Percentiles rank a stretch among this genome's conserved stretches.
Conservation (phyloP, 2,113 vertebrate genomes). For the Odobenus rosmarus region DNA sequence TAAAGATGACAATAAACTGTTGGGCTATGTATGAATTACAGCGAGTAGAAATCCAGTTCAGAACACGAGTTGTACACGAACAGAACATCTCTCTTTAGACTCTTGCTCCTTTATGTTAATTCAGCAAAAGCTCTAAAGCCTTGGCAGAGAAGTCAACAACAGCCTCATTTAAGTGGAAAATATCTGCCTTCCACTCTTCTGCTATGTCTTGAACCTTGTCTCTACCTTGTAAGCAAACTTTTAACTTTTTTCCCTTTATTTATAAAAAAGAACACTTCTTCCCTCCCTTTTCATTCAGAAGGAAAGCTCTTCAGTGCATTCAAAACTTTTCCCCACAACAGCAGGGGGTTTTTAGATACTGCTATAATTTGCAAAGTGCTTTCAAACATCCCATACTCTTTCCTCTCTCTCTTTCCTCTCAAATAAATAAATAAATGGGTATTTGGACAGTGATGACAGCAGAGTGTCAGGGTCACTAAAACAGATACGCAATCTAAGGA, state of each 20-base stretch:
- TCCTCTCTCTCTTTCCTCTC: background rate
- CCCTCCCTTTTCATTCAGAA: background rate
- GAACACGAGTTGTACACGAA: background rate
- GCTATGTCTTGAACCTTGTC: conserved; percentile 21
- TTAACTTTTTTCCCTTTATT: conserved; percentile 16
- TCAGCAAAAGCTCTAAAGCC: background rate
- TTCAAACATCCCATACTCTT: conserved; percentile 10
- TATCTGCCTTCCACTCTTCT: conserved; percentile 49
- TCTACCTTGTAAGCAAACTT: conserved; percentile 37
- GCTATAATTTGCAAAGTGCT: conserved; percentile 70
- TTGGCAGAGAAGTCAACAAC: conserved; percentile 34
- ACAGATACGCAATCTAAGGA: background rate
- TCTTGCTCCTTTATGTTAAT: background rate
- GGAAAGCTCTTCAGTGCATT: conserved; percentile 59
- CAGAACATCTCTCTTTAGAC: background rate
- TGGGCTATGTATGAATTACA: conserved; percentile 37
- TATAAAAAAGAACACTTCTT: conserved; percentile 37
- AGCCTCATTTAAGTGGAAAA: conserved; percentile 69
- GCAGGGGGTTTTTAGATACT: conserved; percentile 27
- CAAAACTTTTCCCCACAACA: background rate
- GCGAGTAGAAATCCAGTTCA: background rate
- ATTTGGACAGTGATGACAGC: background rate
- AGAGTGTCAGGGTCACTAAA: background rate
- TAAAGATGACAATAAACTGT: conserved; percentile 74
- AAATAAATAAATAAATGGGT: conserved; percentile 51